Conservation (phyloP, 2,797 vertebrate genomes). For the Astyanax mexicanus region DNA sequence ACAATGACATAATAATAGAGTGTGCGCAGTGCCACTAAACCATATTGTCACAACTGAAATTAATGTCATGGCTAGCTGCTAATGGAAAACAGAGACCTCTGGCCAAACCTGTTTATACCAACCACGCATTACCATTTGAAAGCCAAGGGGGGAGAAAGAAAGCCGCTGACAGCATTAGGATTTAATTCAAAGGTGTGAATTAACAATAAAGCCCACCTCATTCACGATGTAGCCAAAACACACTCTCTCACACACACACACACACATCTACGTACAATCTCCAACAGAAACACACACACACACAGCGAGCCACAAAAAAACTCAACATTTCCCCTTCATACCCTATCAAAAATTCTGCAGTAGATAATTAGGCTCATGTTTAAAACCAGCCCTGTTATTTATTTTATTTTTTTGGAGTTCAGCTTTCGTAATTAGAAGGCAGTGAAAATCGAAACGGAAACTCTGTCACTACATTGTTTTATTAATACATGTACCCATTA, state of each 20-base stretch:
- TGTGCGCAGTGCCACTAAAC: conserved; percentile 26
- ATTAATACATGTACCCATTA: conserved; percentile 70
- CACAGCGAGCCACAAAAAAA: background rate
- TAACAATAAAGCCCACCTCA: conserved; percentile 20
- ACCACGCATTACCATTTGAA: conserved; percentile 40
- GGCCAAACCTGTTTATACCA: conserved; percentile 43
- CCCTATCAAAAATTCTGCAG: conserved; percentile 49
- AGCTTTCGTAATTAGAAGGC: background rate
- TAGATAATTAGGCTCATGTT: conserved; percentile 54
- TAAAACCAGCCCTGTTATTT: conserved; percentile 21
- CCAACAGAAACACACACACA: conserved; percentile 1
- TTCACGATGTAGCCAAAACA: conserved; percentile 18
- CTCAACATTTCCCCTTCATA: background rate
- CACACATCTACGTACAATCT: background rate
- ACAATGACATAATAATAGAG: conserved; percentile 40
- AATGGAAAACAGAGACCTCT: conserved; percentile 37
- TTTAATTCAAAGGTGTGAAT: conserved; percentile 56
- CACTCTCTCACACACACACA: conserved; percentile 13
- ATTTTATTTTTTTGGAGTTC: background rate
- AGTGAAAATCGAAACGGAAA: background rate
- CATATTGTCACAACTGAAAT: conserved; percentile 41
- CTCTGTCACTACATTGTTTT: conserved; percentile 36
- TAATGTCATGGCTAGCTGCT: conserved; percentile 40
- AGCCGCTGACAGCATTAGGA: conserved; percentile 25
- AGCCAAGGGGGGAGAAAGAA: conserved; percentile 27